Evolutionary conservation across 1,140 invertebrate genomes (phyloP).

Genomic region (Ooceraea biroi): DNA sequence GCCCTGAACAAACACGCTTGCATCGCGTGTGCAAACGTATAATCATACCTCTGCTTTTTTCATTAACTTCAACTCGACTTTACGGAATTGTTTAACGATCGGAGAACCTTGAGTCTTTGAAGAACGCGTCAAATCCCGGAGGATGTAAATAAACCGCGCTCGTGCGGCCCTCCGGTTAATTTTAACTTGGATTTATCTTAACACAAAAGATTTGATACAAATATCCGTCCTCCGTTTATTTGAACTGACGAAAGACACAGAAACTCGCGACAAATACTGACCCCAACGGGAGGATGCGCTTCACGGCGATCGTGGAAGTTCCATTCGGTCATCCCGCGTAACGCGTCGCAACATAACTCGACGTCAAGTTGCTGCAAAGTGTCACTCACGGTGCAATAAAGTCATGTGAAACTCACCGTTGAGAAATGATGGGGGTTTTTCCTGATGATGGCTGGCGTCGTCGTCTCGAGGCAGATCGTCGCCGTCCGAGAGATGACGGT

Average conservation of each 20-base stretch:
- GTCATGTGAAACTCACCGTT: slow-evolving; percentile 65
- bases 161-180: background rate
- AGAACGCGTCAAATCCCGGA: background rate
- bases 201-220: background rate
- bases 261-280: background rate
- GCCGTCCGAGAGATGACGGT: slow-evolving; percentile 44
- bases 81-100: background rate
- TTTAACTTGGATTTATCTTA: background rate
- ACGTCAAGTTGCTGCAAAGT: background rate
- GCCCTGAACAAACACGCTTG: too few species aligned
- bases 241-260: background rate
- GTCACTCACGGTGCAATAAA: slow-evolving; percentile 19
- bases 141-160: background rate
- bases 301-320: background rate
- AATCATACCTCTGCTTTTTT: too few species aligned
- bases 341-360: background rate
- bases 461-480: slow-evolving; percentile 37
- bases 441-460: slow-evolving; percentile 47
- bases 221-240: background rate
- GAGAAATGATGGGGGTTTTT: slow-evolving; percentile 55
- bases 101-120: background rate
- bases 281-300: background rate
- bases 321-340: background rate
- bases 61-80: background rate
- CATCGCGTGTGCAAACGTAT: too few species aligned